Conservation (phyloP, 2,113 vertebrate species). For the Axis porcinus region DNA sequence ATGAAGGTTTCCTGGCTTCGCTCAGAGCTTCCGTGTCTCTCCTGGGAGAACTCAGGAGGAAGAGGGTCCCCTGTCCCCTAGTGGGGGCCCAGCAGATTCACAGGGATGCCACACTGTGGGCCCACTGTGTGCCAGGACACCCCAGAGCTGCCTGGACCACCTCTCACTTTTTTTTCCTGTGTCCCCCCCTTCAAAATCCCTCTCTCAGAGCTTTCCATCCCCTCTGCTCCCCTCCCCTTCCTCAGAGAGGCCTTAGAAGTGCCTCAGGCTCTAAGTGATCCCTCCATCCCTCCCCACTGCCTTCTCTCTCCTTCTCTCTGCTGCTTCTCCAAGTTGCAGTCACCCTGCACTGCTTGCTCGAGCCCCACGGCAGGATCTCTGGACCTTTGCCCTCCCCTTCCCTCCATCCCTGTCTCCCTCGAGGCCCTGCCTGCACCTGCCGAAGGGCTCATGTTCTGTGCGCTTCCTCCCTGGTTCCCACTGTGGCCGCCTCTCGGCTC, state of each 20-base stretch:
- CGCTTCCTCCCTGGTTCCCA: no score
- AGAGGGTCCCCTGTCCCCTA: fast-evolving
- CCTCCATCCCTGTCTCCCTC: fast-evolving
- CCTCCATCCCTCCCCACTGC: fast-evolving
- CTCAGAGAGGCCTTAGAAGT: neutral
- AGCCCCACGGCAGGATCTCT: neutral
- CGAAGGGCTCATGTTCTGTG: fast-evolving
- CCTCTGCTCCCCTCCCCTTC: neutral
- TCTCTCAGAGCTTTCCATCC: neutral
- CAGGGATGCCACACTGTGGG: neutral
- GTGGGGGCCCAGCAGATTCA: neutral
- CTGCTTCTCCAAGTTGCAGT: neutral
- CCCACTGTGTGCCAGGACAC: neutral
- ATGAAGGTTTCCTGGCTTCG: neutral
- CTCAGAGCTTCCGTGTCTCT: fast-evolving
- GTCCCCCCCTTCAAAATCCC: fast-evolving
- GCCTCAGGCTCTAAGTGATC: neutral
- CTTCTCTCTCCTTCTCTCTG: neutral
- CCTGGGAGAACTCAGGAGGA: neutral
- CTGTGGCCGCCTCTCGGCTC: neutral
- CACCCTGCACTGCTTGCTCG: fast-evolving
- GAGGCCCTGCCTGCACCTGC: neutral
- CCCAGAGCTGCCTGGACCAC: neutral
- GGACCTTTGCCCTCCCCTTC: fast-evolving
- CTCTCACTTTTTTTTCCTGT: neutral